These are phyloP conservation scores for Prolemur simus DNA, from an alignment of 2,113 vertebrate genomes.

Conservation along the genomic window DNA sequence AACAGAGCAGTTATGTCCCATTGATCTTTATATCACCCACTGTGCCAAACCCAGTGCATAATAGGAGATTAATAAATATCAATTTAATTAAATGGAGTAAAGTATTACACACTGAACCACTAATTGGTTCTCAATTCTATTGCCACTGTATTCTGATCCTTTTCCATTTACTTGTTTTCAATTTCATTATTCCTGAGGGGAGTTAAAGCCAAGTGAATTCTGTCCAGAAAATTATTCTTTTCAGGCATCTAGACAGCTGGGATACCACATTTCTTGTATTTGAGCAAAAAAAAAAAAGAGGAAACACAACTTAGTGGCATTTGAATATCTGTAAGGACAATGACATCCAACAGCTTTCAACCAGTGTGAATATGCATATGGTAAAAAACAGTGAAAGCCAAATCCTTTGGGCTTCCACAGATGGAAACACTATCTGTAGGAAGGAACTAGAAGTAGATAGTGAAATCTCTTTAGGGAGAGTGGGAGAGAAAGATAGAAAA, in stretches of 20 bases:
- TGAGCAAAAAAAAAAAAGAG: not conserved
- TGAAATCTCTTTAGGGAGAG: not conserved
- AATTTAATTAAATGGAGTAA: conserved; percentile 27
- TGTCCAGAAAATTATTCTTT: conserved; percentile 24
- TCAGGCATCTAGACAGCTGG: not conserved
- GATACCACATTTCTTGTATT: not conserved
- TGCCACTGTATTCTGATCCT: not conserved
- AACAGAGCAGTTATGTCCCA: not conserved
- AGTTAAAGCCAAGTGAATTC: not conserved
- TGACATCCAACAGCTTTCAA: conserved; percentile 36
- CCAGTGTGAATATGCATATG: not conserved
- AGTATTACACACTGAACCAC: not conserved
- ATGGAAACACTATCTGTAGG: not conserved
- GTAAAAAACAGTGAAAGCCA: not conserved
- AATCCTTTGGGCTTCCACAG: not conserved
- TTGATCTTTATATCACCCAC: not conserved
- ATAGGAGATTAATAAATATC: conserved; percentile 12
- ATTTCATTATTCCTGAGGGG: not conserved
- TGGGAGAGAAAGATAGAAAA: not conserved
- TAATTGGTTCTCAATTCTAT: conserved; percentile 3
- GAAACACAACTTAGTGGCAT: not conserved
- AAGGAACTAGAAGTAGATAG: not conserved
- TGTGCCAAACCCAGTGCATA: not conserved
- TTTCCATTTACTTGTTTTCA: not conserved
- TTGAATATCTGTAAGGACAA: conserved; percentile 22